A percentile compares a stretch with the other conserved stretches of the same genome.
phyloP scores from a whole-genome alignment of 2,797 vertebrate genomes.

The Ctenopoma multispine region DNA sequence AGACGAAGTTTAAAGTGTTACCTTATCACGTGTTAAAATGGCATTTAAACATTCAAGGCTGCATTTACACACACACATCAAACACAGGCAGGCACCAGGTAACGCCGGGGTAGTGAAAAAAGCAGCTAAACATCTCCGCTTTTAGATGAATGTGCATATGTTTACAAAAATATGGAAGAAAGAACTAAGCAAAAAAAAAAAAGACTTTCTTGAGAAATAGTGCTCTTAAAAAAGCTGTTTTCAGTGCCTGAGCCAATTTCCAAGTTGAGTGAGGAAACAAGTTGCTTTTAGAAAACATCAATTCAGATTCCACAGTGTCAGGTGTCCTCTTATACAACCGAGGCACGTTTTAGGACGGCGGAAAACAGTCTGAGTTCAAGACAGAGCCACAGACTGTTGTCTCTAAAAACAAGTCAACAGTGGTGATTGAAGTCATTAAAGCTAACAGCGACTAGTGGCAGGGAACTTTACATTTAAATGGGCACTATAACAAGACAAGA shows the following conservation, averaged over 20 bases:
- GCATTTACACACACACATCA: neutral
- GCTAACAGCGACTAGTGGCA: conserved; percentile 41
- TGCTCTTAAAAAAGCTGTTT: conserved; percentile 3
- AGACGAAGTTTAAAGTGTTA: conserved; percentile 7
- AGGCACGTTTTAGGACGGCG: conserved; percentile 31
- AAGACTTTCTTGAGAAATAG: conserved; percentile 2
- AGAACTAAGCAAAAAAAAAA: neutral
- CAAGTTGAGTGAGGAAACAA: conserved; percentile 1
- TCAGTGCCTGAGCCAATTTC: conserved; percentile 26
- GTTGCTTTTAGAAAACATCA: conserved; percentile 28
- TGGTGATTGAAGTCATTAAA: conserved; percentile 66
- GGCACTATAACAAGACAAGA: conserved; percentile 42
- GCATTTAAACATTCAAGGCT: conserved; percentile 10
- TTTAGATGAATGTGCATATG: conserved; percentile 7
- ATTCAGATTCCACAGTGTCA: conserved; percentile 34
- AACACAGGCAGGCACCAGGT: neutral
- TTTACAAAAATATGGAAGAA: neutral
- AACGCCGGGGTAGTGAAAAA: neutral
- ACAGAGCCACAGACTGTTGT: conserved; percentile 37
- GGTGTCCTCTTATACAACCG: conserved; percentile 32
- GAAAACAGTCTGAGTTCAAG: conserved; percentile 33
- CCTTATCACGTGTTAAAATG: conserved; percentile 16
- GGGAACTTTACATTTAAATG: conserved; percentile 49
- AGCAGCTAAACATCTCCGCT: neutral
- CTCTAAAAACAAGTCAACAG: conserved; percentile 62